Base-by-base conservation (phyloP, 2,888 invertebrate species). In the Oasisia sp. region DNA sequence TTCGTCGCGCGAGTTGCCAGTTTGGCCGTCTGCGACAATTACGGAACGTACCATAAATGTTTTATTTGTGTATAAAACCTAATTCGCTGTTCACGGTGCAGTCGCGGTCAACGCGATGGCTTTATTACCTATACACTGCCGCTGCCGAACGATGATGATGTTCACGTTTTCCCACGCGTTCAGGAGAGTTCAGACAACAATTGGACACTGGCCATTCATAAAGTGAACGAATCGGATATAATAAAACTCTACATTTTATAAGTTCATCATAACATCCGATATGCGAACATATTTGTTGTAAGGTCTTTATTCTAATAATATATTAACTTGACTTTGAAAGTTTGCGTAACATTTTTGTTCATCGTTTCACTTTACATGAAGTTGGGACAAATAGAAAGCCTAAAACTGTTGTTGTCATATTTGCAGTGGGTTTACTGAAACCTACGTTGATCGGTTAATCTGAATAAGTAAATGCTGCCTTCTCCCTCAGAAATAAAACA, bases 31-130 rank as follows among this genome's bases (percentile, higher is more conserved):
- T 74, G 74, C 74, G 74, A 74, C 74, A 74, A 74, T 74, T 27
- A 74, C 74, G 74, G 74, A 74, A 74, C 74, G 27, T 74, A 74
- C 74, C 74, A 74, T 74, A 74, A 74, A 74, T 27, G 74, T 74
- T 74, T 74, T 74, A 74, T 74, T 74, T 74, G 74, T 74, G n/a
- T 74, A 74, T 74, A 74, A 74, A 74, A 74, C 19, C 2, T 74
- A 74, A 74, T 74, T 74, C 74, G 74, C n/a, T 74, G 74, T 74
- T 27, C 74, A 74, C 1, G 74, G 27, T n/a, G 74, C 74, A 27
- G 27, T 74, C 5, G 74, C 74, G 74, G 74, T 74, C 74, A 74
- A 74, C 74, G 27, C 74, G 74, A 74, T 74, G 74, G n/a, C 74
- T 74, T 74, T 74, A 74, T 74, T 74, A 27, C 74, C 74, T 19